These are phyloP conservation scores for Rhabdophis nuchalis DNA, from an alignment of 2,797 vertebrate genomes.

Conservation along the genomic window DNA sequence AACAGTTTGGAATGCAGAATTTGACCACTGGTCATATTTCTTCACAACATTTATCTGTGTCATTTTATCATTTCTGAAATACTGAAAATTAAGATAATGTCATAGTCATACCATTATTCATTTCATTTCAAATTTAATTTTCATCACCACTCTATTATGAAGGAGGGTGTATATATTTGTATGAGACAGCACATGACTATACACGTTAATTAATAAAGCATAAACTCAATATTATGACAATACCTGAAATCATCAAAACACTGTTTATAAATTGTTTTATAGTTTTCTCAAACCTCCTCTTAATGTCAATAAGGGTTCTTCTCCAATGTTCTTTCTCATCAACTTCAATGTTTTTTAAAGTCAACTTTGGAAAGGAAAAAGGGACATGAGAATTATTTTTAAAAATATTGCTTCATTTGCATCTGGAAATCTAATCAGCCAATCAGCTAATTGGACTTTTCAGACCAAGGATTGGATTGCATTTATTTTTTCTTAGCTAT, in stretches of 20 bases:
- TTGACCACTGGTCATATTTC: background rate
- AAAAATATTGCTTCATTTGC: background rate
- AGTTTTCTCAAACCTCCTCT: conserved; percentile 58
- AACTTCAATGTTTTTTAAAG: background rate
- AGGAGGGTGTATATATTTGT: background rate
- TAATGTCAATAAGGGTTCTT: conserved; percentile 49
- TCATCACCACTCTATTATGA: background rate
- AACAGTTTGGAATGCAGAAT: background rate
- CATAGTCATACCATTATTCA: background rate
- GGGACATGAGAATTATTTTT: background rate
- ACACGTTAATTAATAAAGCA: background rate
- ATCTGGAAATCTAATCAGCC: background rate
- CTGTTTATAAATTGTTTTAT: conserved; percentile 57
- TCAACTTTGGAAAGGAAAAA: conserved; percentile 14
- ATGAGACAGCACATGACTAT: background rate
- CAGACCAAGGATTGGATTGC: background rate
- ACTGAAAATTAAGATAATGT: background rate
- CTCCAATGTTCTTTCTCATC: conserved; percentile 32
- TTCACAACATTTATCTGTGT: background rate
- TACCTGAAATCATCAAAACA: conserved; percentile 58
- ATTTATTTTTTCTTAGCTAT: background rate
- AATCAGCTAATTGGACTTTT: no score
- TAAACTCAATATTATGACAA: background rate
- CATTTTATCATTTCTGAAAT: background rate
- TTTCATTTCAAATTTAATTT: background rate